Evolutionary conservation across 2,888 invertebrate genomes (phyloP).

Genomic region (Rambutsinella grinnellia): DNA sequence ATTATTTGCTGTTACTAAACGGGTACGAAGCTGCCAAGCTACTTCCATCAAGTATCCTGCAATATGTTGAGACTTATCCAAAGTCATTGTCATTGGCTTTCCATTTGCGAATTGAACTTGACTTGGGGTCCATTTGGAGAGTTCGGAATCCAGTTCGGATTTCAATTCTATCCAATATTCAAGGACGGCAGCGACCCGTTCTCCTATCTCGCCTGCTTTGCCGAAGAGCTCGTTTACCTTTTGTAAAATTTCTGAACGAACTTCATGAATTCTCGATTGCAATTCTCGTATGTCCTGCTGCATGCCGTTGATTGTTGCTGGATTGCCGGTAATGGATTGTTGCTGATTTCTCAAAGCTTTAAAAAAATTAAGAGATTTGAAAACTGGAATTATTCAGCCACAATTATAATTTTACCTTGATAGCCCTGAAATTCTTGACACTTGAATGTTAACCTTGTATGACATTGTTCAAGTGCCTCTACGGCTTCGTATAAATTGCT

Average conservation of each 20-base stretch:
- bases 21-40: slow-evolving; percentile 14
- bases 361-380: not conserved
- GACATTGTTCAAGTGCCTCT: slow-evolving; percentile 1
- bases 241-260: slow-evolving; percentile 1
- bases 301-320: too few species aligned
- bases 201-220: not conserved
- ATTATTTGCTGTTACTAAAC: not conserved
- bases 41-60: slow-evolving; percentile 25
- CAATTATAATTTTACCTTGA: slow-evolving; percentile 16
- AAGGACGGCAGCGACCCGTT: not conserved
- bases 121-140: not conserved
- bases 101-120: slow-evolving; percentile 17
- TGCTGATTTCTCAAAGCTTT: not conserved
- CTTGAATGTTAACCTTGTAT: slow-evolving; percentile 15
- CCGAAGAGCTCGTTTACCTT: not conserved
- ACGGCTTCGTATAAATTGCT: not conserved
- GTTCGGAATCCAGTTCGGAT: not conserved
- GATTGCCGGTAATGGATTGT: not conserved
- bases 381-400: not conserved
- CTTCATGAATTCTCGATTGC: not conserved
- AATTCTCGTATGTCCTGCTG: not conserved
- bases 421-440: slow-evolving; percentile 17
- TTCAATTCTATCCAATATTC: slow-evolving; percentile 7
- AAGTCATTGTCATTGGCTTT: not conserved
- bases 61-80: not conserved